Percentiles rank a stretch among this genome's conserved stretches.
These are phyloP conservation scores for Babylonia areolata DNA, from an alignment of 1,140 invertebrate genomes.

Conservation along the genomic window DNA sequence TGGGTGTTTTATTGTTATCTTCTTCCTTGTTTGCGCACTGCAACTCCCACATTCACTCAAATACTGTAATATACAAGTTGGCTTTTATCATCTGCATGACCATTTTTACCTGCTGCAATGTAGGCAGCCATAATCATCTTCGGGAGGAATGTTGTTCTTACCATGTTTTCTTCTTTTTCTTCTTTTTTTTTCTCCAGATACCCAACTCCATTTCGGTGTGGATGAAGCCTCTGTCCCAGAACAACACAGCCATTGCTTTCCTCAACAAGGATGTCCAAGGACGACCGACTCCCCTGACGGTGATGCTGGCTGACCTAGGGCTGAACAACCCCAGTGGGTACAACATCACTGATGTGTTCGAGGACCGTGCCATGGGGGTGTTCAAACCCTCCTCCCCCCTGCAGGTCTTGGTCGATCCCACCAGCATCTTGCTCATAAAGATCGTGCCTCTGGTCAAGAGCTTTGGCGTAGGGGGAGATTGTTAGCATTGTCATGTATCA, in stretches of 20 bases:
- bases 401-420: conserved; percentile 95
- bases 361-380: conserved; percentile 79
- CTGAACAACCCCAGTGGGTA: conserved; percentile 87
- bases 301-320: conserved; percentile 86
- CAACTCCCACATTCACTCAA: background rate
- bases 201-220: conserved; percentile 55
- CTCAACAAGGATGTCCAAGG: conserved; percentile 59
- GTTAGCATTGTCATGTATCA: no score
- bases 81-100: no score
- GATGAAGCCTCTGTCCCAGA: conserved; percentile 59
- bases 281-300: conserved; percentile 37
- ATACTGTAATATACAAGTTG: background rate
- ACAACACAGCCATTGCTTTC: conserved; percentile 60
- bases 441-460: background rate
- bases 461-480: no score
- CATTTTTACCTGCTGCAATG: no score
- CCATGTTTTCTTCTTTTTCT: no score
- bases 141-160: no score
- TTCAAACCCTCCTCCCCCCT: conserved; percentile 90
- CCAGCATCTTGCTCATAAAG: conserved; percentile 78
- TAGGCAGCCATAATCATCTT: no score
- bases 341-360: conserved; percentile 83
- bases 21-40: no score
- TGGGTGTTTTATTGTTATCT: no score
- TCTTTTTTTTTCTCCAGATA: conserved; percentile 22